Base-by-base conservation (phyloP, 2,113 vertebrate species). In the Istiophorus platypterus region DNA sequence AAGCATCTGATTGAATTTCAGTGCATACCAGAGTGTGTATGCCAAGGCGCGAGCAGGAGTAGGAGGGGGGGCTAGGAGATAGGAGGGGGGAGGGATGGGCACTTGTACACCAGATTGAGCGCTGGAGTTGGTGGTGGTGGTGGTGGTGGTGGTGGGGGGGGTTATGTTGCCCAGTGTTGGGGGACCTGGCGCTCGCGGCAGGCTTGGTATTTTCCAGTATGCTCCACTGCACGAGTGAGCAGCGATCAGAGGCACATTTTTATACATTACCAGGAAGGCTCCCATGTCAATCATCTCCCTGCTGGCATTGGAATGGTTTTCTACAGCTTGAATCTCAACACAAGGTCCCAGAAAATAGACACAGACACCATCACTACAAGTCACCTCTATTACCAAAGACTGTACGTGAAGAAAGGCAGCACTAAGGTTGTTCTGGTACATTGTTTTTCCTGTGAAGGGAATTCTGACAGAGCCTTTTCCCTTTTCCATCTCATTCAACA, bases 1-100 rank as follows among this genome's bases (percentile, higher is more conserved):
- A 98, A 97, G 96, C 94, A 97, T 97, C 95, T 97, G 96, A 98
- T 96, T 98, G 95, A 96, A 98, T 98, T 96, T 97, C 94, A 94
- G 90, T 74, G 94, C 96, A 97, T 96, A 96, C 92, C 93, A 96
- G 96, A 94, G 89, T 87, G 91, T 83, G 85, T 80, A 83, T 90
- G 92, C 89, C 89, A 89, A 88, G 71, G 74, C 57, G 26, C 68
- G 73, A 57, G 81, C 24, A 88, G 66, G 67, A 85, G 78, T 27
- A 62, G 85, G 80, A 68, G 87, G 88, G 85, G 75, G 69, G 77
- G 58, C 70, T 29, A 11, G 74, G 59, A 72, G 73, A 80, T 42
- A 42, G 72, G 29, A 27, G 12, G 18, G 47, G 70, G 80, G 63
- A 14, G 29, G 84, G 75, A 72, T 88, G 84, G 89, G 92, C 90